These are phyloP conservation scores for Euleptes europaea DNA, from an alignment of 2,113 vertebrate species.

Conservation along the genomic window DNA sequence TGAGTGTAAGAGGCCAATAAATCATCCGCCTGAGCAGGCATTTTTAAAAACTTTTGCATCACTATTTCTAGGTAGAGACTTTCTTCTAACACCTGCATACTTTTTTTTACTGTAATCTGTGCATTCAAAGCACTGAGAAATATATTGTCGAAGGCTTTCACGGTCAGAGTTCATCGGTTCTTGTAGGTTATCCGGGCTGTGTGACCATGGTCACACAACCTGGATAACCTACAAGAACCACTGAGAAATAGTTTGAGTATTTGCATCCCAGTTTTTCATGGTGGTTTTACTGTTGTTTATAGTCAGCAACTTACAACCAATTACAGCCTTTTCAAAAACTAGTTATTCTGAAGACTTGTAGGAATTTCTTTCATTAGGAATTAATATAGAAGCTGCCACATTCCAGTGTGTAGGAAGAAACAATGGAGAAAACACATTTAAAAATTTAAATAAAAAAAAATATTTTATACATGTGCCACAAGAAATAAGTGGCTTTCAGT, in stretches of 20 bases:
- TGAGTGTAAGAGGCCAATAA: conserved; percentile 1
- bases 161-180: no score
- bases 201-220: no score
- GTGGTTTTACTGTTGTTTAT: conserved; percentile 6
- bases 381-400: background rate
- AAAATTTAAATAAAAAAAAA: background rate
- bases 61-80: conserved; percentile 43
- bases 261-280: conserved; percentile 14
- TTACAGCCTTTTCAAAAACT: conserved; percentile 7
- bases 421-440: background rate
- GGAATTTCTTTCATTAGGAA: background rate
- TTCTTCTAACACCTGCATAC: conserved; percentile 18
- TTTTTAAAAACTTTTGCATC: conserved; percentile 29
- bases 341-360: background rate
- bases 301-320: background rate
- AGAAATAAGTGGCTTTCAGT: background rate
- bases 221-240: no score
- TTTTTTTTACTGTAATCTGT: background rate
- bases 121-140: background rate
- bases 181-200: no score
- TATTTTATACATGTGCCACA: background rate
- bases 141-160: no score
- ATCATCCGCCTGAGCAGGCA: conserved; percentile 39
- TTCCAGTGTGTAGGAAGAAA: background rate
- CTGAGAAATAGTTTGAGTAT: conserved; percentile 19